Evolutionary conservation across 2,888 invertebrate species (phyloP), one percentile per base, ranked within the genome.

Genomic region (Drosophila melanosoma): DNA sequence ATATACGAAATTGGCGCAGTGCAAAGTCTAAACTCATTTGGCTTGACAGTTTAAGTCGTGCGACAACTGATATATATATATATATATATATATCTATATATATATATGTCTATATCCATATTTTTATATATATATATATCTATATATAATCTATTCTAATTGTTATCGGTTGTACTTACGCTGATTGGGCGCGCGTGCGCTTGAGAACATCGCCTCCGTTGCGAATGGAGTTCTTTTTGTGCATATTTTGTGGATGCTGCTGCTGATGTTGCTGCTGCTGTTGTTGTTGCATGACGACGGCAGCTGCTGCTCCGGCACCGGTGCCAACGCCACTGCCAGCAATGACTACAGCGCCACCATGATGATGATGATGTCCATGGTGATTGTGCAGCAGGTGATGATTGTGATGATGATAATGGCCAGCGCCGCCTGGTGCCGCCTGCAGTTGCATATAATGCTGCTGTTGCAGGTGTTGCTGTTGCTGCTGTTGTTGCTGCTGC

Each of bases 201-300:
- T 96, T 96, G 81, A 95, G 92, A 62, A 95, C 94, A 90, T 96
- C 96, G 61, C 95, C 95, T 76, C 94, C 91, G 88, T 94, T 95
- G 67, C 96, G 93, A 52, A 95, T 94, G 32, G 95, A 94, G 63
- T 95, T 95, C 90, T 96, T 96, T 91, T 96, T 96, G 91, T 95
- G 94, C 81, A 95, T 92, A 59, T 94, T 94, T 12, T 85, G 83
- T n/a, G 79, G 73, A 10, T 83, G 81, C 33, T 81, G 83, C 11
- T 83, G 76, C 20, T 76, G 75, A n/a, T 69, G 74, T 11, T 95
- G 95, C 61, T 90, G 90, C 26, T 72, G 80, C 68, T 57, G 57
- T 8, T 57, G 81, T 26, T 83, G 81, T 40, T 82, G 82, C 5
- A 80, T 75, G 20, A 69, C 32, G 65, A 72, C 23, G 17, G 26